Evolutionary conservation across 1,140 invertebrate genomes (phyloP), one percentile per base, ranked within the genome.

Genomic region (Camponotus vicinus): DNA sequence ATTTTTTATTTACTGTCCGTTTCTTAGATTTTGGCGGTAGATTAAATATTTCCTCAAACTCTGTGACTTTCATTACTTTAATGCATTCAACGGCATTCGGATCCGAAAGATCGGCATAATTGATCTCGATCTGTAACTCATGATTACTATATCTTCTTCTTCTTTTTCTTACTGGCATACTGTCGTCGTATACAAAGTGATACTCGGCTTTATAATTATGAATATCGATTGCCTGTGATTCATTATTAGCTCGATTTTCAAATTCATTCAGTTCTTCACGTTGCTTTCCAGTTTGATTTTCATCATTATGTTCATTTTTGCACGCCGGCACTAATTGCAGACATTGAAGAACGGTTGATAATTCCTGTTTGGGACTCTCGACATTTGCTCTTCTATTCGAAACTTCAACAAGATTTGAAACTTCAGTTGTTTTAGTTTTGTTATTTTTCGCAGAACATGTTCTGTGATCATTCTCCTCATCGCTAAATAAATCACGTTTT

Each of bases 401-500:
- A 21, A 34, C 18, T 80, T 80, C 57, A 66, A n/a, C n/a, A n/a
- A n/a, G n/a, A 1, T 4, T 59, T 1, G 32, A 5, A 21, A 34
- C 18, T 80, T 80, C 57, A 66, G 45, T 69, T 85, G 89, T 61
- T 88, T 89, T 57, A 18, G n/a, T 27, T 34, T 71, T 71, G 3
- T 71, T 32, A 59, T 45, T 34, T 49, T 34, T 73, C 11, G 9
- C 11, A 13, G 27, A 87, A 15, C n/a, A 87, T 7, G 91, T 92
- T 37, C 86, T 90, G n/a, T 92, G 90, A 49, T 95, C 92, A 15
- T 85, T 90, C 77, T 95, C 94, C 0, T 95, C 94, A n/a, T 94
- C 94, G 67, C 92, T 94, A 34, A 95, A 95, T 11, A 95, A 88
- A 75, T 95, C 94, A 21, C 95, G 88, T 49, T 94, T 95, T 0